Evolutionary conservation across 2,113 vertebrate species (phyloP).

Genomic region (Pituophis catenifer): DNA sequence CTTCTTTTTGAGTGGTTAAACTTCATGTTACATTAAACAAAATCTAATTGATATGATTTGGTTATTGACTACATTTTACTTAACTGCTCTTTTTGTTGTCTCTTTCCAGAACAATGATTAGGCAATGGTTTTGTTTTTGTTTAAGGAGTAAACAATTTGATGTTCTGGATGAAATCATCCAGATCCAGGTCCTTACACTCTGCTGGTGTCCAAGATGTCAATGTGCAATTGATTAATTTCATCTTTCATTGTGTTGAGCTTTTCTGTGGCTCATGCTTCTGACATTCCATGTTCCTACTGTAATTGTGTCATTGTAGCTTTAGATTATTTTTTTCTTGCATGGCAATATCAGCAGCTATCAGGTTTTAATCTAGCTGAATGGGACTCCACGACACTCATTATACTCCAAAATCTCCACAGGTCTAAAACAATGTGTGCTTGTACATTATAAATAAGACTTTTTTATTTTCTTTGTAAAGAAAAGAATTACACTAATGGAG

Average conservation of each 20-base stretch:
- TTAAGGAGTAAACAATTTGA: background rate
- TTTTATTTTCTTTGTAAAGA: background rate
- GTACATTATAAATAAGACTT: background rate
- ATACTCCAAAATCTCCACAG: background rate
- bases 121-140: background rate
- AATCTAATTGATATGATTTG: background rate
- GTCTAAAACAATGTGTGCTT: background rate
- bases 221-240: background rate
- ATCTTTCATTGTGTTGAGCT: background rate
- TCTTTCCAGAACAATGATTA: background rate
- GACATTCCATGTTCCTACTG: background rate
- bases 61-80: background rate
- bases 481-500: background rate
- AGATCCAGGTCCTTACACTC: background rate
- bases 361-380: background rate
- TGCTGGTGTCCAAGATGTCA: background rate
- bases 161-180: background rate
- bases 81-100: background rate
- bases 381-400: background rate
- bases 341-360: background rate
- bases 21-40: background rate
- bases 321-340: background rate
- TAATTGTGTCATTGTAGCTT: background rate
- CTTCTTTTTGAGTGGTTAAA: background rate
- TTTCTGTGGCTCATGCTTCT: background rate